These are phyloP conservation scores for Nymphalis c-album DNA, from an alignment of 2,888 invertebrate genomes.

Conservation along the genomic window DNA sequence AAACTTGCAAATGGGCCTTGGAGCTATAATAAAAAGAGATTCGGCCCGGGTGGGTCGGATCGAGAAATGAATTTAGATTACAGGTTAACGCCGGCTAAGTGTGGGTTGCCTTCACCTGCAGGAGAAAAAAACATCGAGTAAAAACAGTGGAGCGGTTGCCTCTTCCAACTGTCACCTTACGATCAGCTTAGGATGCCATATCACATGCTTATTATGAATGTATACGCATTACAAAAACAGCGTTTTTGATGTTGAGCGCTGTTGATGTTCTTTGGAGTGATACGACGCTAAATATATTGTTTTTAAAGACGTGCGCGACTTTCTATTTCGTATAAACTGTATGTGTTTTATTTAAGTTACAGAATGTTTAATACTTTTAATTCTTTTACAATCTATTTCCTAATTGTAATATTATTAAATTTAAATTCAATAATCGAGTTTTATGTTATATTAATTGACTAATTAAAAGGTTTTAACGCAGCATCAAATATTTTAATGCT, in stretches of 20 bases:
- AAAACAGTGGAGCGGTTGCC: slow-evolving; percentile 50
- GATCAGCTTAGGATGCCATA: slow-evolving; percentile 57
- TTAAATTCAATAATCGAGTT: neutral
- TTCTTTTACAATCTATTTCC: neutral
- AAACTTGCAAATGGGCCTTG: slow-evolving; percentile 77
- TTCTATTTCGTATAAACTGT: neutral
- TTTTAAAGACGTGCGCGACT: neutral
- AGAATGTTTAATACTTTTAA: neutral
- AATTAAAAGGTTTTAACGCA: neutral
- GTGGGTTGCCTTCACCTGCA: slow-evolving; percentile 78
- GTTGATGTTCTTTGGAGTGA: slow-evolving; percentile 28
- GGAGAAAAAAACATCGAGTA: slow-evolving; percentile 66
- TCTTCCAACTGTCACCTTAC: slow-evolving; percentile 55
- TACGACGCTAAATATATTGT: slow-evolving; percentile 28
- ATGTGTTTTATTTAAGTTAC: neutral
- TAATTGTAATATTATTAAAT: neutral
- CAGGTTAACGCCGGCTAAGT: slow-evolving; percentile 80
- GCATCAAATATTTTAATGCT: neutral
- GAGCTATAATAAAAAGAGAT: slow-evolving; percentile 80
- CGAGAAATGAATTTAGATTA: slow-evolving; percentile 82
- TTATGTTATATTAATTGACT: neutral
- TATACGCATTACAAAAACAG: slow-evolving; percentile 57
- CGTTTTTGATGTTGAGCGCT: slow-evolving; percentile 19
- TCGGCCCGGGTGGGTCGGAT: slow-evolving; percentile 76
- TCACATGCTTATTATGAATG: slow-evolving; percentile 60